A percentile compares a stretch with the other conserved stretches of the same genome.
phyloP scores from a whole-genome alignment of 2,797 vertebrate genomes.

The Coranthus polyacanthus region DNA sequence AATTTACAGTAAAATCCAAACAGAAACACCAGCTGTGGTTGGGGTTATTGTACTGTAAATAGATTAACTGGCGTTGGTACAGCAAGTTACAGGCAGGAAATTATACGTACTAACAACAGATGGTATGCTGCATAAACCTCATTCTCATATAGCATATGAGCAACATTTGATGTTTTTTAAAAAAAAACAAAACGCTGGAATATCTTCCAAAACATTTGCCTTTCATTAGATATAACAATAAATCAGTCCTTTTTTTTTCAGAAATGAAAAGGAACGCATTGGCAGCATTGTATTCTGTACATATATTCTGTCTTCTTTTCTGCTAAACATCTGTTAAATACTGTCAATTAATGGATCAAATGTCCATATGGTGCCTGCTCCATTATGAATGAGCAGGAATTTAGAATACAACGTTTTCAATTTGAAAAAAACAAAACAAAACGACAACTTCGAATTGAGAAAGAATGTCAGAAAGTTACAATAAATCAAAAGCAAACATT shows the following conservation, averaged over 20 bases:
- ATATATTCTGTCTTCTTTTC: conserved; percentile 6
- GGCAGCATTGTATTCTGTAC: neutral
- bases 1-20: neutral
- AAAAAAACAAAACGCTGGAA: neutral
- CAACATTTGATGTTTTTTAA: conserved; percentile 8
- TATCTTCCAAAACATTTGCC: conserved; percentile 10
- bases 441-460: neutral
- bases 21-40: conserved; percentile 1
- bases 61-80: neutral
- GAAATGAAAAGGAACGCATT: too few species aligned
- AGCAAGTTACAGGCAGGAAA: conserved; percentile 10
- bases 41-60: conserved; percentile 17
- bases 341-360: neutral
- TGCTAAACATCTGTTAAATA: conserved; percentile 27
- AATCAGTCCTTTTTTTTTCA: too few species aligned
- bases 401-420: neutral
- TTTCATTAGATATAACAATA: conserved; percentile 19
- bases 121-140: conserved; percentile 4
- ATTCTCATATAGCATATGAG: neutral
- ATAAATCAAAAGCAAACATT: conserved; percentile 5
- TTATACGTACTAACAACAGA: conserved; percentile 3
- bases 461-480: neutral
- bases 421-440: conserved; percentile 9
- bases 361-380: conserved; percentile 15
- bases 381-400: neutral